Evolutionary conservation across 2,113 vertebrate genomes (phyloP), one percentile per base, ranked within the genome.

Genomic region (Ovibos moschatus): DNA sequence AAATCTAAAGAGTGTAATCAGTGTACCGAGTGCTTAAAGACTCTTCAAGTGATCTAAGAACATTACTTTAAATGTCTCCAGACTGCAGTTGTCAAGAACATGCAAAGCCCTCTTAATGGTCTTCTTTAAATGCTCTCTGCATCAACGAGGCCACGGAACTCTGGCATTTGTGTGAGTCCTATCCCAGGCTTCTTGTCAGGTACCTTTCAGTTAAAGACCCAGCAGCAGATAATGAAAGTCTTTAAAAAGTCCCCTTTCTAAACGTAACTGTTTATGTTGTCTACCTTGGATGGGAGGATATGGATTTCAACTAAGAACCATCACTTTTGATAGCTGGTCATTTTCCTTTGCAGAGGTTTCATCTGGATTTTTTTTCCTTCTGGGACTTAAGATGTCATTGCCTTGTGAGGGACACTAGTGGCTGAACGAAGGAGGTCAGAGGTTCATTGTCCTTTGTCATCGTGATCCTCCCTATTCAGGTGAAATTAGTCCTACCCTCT

Each of bases 341-440:
- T 81, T 93, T 86, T 85, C 9, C 78, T 93, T 94, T 81, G n/a
- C 2, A 90, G 86, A 92, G 86, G 19, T 97, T 97, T 98, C 95
- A 91, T 64, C 82, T 40, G 91, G n/a, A 91, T 30, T 97, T 76
- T 95, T 87, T 92, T 28, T 36, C 83, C 67, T 82, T 74, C 30
- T 21, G 33, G 30, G 6, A 36, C 21, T 51, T 62, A 97, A 25
- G 16, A 79, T 82, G 14, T 79, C 86, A 21, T 36, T 57, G 43
- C 53, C 40, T 33, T 25, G 76, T 58, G 76, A 47, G 51, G 79
- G 0, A 60, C 21, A 74, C 43, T 74, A 27, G 55, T 4, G 82
- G 43, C 50, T 28, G 95, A 51, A 21, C 23, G 53, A 94, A 95
- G 28, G n/a, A 95, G 21, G 12, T 82, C 90, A 98, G 94, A 2